A percentile compares a stretch with the other conserved stretches of the same genome.
phyloP scores from a whole-genome alignment of 2,113 vertebrate species.

The Cinclus cinclus region DNA sequence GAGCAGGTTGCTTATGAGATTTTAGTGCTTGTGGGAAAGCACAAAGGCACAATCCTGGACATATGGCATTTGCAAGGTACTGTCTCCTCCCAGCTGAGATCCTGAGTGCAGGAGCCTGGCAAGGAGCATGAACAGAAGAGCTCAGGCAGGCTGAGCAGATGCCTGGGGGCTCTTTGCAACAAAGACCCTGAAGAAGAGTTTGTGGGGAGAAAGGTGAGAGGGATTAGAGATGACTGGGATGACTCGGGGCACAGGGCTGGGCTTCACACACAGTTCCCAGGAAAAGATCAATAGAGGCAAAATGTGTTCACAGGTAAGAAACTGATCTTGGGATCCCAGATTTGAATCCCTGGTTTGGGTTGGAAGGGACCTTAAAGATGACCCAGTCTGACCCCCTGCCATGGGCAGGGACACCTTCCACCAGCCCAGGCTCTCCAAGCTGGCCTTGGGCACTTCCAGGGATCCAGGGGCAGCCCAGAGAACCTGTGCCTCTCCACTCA shows the following conservation, averaged over 20 bases:
- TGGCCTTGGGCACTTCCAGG: neutral
- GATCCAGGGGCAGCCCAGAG: neutral
- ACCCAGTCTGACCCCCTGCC: neutral
- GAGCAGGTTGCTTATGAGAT: neutral
- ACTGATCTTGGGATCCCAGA: neutral
- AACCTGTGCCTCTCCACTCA: neutral
- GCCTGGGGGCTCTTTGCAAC: neutral
- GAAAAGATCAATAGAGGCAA: neutral
- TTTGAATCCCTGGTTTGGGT: neutral
- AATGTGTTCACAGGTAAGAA: neutral
- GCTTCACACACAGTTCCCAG: neutral
- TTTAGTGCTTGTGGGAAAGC: neutral
- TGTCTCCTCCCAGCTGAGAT: neutral
- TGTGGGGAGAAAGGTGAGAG: neutral
- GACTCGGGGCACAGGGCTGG: neutral
- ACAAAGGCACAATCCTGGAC: neutral
- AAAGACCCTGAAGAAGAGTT: neutral
- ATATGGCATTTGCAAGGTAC: neutral
- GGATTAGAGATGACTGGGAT: neutral
- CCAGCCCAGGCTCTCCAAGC: fast-evolving
- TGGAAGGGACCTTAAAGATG: neutral
- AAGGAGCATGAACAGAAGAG: neutral
- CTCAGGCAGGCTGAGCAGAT: neutral
- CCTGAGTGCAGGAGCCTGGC: neutral
- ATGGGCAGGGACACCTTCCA: neutral